Percentiles rank a stretch among this genome's conserved stretches.
phyloP scores from a whole-genome alignment of 2,797 vertebrate species.

The Sphenopsis melanotis region DNA sequence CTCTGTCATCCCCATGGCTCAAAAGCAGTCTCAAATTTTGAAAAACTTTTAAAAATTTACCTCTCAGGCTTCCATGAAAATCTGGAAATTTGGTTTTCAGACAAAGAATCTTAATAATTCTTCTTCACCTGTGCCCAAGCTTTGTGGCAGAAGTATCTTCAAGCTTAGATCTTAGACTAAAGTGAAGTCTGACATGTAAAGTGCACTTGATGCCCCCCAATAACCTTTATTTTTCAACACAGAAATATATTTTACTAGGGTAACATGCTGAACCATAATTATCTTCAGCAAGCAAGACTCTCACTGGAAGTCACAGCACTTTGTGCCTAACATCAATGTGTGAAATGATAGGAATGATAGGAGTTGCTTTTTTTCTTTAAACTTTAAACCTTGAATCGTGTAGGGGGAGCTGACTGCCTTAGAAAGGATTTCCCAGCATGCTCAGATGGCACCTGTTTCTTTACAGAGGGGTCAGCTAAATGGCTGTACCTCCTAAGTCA shows the following conservation, averaged over 20 bases:
- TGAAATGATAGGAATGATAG: background rate
- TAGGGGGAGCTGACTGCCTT: background rate
- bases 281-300: background rate
- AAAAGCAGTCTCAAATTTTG: background rate
- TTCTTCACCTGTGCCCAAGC: background rate
- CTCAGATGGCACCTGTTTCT: background rate
- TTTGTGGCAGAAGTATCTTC: background rate
- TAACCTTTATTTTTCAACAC: background rate
- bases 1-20: background rate
- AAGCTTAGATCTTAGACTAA: background rate
- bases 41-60: background rate
- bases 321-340: background rate
- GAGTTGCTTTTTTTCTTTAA: background rate
- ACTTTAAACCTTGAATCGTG: background rate
- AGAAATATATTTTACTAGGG: background rate
- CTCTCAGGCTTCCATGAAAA: background rate
- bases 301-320: background rate
- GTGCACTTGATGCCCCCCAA: background rate
- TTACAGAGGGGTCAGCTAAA: constrained; percentile 19
- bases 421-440: constrained; percentile 31
- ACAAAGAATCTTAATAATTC: background rate
- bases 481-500: background rate
- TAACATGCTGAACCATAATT: background rate
- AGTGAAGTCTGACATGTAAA: background rate
- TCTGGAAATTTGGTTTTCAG: background rate